Evolutionary conservation across 1,140 invertebrate genomes (phyloP), one percentile per base, ranked within the genome.

Genomic region (Thaumatotibia leucotreta): DNA sequence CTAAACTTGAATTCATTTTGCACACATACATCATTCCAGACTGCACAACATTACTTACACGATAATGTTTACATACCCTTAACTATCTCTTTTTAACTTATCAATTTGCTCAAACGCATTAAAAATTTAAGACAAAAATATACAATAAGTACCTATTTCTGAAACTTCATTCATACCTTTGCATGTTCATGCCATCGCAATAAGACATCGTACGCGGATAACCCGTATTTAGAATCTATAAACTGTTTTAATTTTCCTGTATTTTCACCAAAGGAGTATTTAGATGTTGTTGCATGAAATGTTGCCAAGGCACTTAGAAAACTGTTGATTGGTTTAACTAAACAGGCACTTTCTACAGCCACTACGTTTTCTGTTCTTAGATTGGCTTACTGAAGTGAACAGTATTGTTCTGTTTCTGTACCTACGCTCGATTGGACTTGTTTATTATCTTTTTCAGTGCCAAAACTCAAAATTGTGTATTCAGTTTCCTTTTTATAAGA

Each of bases 201-300:
- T 63, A 63, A 63, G 61, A 33, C 61, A 63, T 63, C 31, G 61
- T 63, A 63, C 20, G 61, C 61, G 61, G 10, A 63, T 63, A 63
- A 63, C 23, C n/a, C n/a, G 52, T 58, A 45, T 45, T 45, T 45
- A 58, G 52, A 29, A 20, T 20, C 52, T 58, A 24, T 58, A 27
- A 14, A 58, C 52, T 58, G 1, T 58, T 58, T 9, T 58, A 31
- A 58, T 58, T 58, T 58, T 58, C 27, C 27, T 29, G 52, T 58
- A 58, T 31, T 24, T 24, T 20, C 52, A 58, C 24, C n/a, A n/a
- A n/a, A n/a, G 14, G 32, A 24, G 32, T 62, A 62, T 32, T 62
- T 62, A 62, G 61, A 54, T 54, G 22, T 58, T 58, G 27, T 58
- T 58, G 52, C 52, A 58, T 58, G 52, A 58, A n/a, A 35, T 35